A percentile compares a stretch with the other conserved stretches of the same genome.
Conservation (phyloP, 2,888 invertebrate genomes). For the Papilio demoleus region DNA sequence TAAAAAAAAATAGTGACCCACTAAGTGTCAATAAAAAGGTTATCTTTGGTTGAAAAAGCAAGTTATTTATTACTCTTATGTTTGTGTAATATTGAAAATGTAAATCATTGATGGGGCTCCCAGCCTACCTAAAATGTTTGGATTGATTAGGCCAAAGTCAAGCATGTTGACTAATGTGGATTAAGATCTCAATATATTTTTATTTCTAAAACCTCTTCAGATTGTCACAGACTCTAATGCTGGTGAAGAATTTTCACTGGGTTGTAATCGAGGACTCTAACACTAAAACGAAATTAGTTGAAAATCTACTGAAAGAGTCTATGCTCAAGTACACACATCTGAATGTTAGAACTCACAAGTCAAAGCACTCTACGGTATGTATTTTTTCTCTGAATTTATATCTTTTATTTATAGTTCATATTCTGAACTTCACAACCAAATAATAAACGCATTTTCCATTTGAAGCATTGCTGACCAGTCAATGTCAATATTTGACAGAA, state of each 20-base stretch:
- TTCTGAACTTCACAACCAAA: too few species aligned
- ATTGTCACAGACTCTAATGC: conserved; percentile 92
- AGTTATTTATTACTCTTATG: not conserved
- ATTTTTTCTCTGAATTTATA: conserved; percentile 28
- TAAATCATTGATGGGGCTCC: too few species aligned
- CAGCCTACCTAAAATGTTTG: too few species aligned
- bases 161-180: too few species aligned
- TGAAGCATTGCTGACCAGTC: too few species aligned
- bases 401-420: not conserved
- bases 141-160: too few species aligned
- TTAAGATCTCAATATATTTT: not conserved
- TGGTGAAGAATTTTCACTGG: conserved; percentile 96
- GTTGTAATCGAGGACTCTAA: conserved; percentile 95
- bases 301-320: conserved; percentile 87
- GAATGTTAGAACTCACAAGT: conserved; percentile 77
- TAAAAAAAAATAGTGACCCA: not conserved
- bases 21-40: not conserved
- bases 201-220: conserved; percentile 73
- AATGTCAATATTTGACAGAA: too few species aligned
- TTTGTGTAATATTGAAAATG: not conserved
- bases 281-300: conserved; percentile 87
- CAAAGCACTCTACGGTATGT: conserved; percentile 77
- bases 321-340: conserved; percentile 87
- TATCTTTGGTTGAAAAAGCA: not conserved
- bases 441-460: too few species aligned